Conservation (phyloP, 2,888 invertebrate species). For the Luffia ferchaultella region DNA sequence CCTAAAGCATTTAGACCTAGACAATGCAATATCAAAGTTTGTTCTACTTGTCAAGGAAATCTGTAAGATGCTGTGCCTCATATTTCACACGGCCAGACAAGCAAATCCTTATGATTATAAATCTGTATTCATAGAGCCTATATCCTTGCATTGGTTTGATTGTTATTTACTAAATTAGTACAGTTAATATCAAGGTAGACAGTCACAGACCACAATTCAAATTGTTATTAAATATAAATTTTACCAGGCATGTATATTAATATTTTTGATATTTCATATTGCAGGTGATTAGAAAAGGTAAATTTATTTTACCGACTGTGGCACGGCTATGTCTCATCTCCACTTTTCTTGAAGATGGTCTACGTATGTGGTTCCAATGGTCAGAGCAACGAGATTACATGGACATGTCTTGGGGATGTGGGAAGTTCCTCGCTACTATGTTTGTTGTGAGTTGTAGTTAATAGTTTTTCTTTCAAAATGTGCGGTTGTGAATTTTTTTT, state of each 20-base stretch:
- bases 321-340: conserved; percentile 97
- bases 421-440: conserved; percentile 89
- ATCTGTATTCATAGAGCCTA: too few relatives aligned
- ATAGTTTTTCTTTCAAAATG: not conserved
- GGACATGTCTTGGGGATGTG: conserved; percentile 97
- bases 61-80: too few relatives aligned
- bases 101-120: too few relatives aligned
- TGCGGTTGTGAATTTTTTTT: not conserved
- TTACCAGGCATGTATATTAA: conserved; percentile 21
- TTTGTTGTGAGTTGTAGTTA: conserved; percentile 77
- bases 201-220: too few relatives aligned
- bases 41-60: too few relatives aligned
- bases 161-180: too few relatives aligned
- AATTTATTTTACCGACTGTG: conserved; percentile 92
- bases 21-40: too few relatives aligned
- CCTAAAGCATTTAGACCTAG: too few relatives aligned
- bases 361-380: conserved; percentile 99
- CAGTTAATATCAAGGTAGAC: too few relatives aligned
- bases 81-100: too few relatives aligned
- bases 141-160: too few relatives aligned
- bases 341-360: conserved; percentile 98
- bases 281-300: conserved; percentile 92
- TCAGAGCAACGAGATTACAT: conserved; percentile 96
- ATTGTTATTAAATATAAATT: too few relatives aligned
- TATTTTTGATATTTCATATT: conserved; percentile 18